A percentile compares a stretch with the other conserved stretches of the same genome.
Conservation (phyloP, 2,888 invertebrate species). For the Xylota segnis region DNA sequence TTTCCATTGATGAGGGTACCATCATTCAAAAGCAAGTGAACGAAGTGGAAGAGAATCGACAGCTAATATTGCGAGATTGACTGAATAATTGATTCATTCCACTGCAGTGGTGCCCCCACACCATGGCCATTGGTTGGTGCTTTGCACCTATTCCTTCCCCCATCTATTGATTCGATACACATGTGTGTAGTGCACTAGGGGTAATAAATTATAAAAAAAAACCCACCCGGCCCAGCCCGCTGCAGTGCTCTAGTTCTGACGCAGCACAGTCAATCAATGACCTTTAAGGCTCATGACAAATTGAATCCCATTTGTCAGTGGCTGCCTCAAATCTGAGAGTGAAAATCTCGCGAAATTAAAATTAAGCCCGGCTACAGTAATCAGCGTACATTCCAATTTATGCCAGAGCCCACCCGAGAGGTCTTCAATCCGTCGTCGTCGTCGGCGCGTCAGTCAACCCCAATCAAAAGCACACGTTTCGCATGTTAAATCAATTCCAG, state of each 20-base stretch:
- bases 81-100: constrained; percentile 51
- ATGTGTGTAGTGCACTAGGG: not conserved
- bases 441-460: not conserved
- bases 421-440: too few relatives aligned
- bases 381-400: not conserved
- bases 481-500: not conserved
- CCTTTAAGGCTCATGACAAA: not conserved
- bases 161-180: not conserved
- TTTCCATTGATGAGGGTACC: constrained; percentile 82
- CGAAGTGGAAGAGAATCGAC: constrained; percentile 4
- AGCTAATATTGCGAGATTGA: constrained; percentile 29
- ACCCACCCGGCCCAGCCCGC: not conserved
- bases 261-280: not conserved
- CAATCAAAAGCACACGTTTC: not conserved
- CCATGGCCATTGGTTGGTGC: too few relatives aligned
- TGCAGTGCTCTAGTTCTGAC: too few relatives aligned
- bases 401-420: not conserved
- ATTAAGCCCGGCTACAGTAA: not conserved
- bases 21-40: not conserved
- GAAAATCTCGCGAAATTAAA: not conserved
- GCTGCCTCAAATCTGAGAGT: too few relatives aligned
- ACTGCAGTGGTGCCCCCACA: constrained; percentile 13
- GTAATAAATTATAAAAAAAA: not conserved
- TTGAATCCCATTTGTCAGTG: not conserved
- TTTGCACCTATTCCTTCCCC: not conserved